Base-by-base conservation (phyloP, 2,113 vertebrate genomes). In the Hyaena hyaena region DNA sequence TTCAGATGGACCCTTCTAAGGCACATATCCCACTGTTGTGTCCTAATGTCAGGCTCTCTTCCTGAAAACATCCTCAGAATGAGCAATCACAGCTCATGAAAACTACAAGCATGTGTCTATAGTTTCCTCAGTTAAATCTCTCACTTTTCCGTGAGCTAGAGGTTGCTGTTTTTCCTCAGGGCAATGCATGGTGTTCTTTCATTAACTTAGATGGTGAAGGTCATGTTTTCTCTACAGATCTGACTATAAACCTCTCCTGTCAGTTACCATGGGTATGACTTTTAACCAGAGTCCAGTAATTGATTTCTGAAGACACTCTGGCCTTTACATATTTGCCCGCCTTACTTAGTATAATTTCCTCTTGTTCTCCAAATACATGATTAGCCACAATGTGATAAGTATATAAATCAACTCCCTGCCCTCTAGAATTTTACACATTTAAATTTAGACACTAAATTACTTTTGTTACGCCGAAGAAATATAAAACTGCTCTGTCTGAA, bases 401-500 rank as follows among this genome's bases (percentile, higher is more conserved):
- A 55, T 58, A 77, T 85, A 85, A 94, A 96, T 94, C 58, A 86
- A 82, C 58, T 53, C 48, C 58, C 73, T 89, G 55, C 23, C 48
- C 48, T 94, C 43, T 8, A 69, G 63, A 26, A 53, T 45, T 89
- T 83, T 45, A 31, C 2, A 39, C 19, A 58, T 76, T 81, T 79
- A 97, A 94, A 90, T 94, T 55, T 4, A 83, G 89, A 80, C 21
- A 58, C 61, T 76, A 73, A 93, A 93, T 91, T 85, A 50, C 53
- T 86, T 95, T 71, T 48, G 63, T 95, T n/a, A 71, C 14, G 80
- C 24, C 28, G n/a, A 81, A 65, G 69, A 90, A 39, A 84, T 23
- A 65, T 26, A 26, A 71, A 96, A 88, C 58, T 35, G 28, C 9
- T 66, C 23, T 2, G 21, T 24, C 80, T 68, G 53, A 85, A 86